phyloP scores from a whole-genome alignment of 2,888 invertebrate species.

The Drosophila pegasa region DNA sequence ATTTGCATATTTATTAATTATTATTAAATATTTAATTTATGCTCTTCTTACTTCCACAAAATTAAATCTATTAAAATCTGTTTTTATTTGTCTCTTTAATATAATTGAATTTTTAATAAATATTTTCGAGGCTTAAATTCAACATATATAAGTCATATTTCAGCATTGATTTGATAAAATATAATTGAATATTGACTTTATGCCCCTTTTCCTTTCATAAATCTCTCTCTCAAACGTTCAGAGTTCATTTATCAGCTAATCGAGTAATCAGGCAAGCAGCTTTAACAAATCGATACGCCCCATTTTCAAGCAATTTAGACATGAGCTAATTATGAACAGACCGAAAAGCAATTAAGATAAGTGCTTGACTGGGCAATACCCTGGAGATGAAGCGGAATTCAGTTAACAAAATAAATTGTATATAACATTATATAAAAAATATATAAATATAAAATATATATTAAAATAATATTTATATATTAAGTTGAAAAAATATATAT shows the following conservation, averaged over 20 bases:
- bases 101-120: too few species aligned
- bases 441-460: too few species aligned
- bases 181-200: not conserved
- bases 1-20: too few species aligned
- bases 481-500: too few species aligned
- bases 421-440: not conserved
- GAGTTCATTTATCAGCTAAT: constrained; percentile 7
- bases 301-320: constrained; percentile 10
- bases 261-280: not conserved
- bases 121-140: too few species aligned
- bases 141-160: too few species aligned
- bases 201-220: not conserved
- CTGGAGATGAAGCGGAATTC: not conserved
- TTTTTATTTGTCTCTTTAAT: too few species aligned
- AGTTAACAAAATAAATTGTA: not conserved
- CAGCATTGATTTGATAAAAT: not conserved
- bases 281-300: constrained; percentile 32
- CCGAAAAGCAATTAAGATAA: not conserved
- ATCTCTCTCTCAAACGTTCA: not conserved
- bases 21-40: too few species aligned
- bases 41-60: too few species aligned
- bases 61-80: too few species aligned
- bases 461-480: not conserved
- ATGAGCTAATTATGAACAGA: constrained; percentile 8
- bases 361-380: not conserved